phyloP scores from a whole-genome alignment of 2,797 vertebrate genomes.

The Allobates femoralis region DNA sequence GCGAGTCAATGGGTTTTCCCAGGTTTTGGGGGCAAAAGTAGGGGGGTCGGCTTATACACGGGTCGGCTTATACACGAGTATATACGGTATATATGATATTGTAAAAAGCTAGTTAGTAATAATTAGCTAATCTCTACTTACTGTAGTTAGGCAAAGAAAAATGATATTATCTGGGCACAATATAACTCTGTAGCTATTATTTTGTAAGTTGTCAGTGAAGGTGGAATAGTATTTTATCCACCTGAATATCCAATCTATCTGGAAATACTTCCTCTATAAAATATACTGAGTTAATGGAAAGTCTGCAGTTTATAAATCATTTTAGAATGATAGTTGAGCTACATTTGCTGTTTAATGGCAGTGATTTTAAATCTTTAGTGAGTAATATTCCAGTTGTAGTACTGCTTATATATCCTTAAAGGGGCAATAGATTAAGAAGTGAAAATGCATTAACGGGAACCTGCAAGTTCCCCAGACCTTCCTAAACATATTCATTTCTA shows the following conservation, averaged over 20 bases:
- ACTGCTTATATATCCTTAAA: background rate
- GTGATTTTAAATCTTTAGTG: background rate
- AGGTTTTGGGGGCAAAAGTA: too few species aligned
- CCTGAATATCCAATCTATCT: background rate
- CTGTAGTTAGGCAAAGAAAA: background rate
- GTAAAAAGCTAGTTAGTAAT: too few species aligned
- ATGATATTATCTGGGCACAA: background rate
- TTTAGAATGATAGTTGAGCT: background rate
- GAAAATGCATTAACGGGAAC: too few species aligned
- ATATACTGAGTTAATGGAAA: slow-evolving; percentile 10
- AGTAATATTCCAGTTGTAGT: background rate
- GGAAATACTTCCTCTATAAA: slow-evolving; percentile 10
- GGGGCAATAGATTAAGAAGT: too few species aligned
- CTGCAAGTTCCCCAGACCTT: too few species aligned
- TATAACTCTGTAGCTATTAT: background rate
- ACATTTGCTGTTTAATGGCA: background rate
- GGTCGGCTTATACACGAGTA: too few species aligned
- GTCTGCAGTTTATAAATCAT: background rate
- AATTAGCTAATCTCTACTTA: background rate
- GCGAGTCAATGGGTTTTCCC: too few species aligned
- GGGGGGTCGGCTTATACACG: too few species aligned
- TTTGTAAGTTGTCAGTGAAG: background rate
- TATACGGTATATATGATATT: background rate
- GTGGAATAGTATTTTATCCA: background rate
- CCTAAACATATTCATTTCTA: too few species aligned